Conservation (phyloP, 1,140 invertebrate species). For the Cotesia vestalis region DNA sequence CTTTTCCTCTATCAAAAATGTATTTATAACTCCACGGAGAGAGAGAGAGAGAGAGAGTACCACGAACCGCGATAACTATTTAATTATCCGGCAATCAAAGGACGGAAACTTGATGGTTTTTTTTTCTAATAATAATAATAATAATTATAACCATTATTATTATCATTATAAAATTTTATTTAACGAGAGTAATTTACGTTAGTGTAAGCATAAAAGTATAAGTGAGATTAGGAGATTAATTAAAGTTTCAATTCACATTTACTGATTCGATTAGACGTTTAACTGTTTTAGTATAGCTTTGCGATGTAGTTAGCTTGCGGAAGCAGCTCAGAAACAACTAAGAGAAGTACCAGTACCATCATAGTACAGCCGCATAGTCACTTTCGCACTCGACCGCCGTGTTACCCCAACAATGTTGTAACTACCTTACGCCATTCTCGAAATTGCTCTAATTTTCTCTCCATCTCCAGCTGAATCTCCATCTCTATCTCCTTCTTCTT, state of each 20-base stretch:
- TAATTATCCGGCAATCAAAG: too few relatives aligned
- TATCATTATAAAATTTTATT: too few relatives aligned
- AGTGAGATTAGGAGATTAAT: constrained; percentile 29
- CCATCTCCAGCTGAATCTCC: constrained; percentile 1
- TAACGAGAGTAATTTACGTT: background rate
- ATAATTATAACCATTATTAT: too few relatives aligned
- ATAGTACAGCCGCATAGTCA: constrained; percentile 7
- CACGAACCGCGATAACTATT: too few relatives aligned
- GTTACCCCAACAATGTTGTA: constrained; percentile 50
- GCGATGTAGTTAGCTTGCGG: background rate
- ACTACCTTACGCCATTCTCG: constrained; percentile 49
- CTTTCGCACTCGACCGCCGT: constrained; percentile 22
- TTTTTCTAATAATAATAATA: too few relatives aligned
- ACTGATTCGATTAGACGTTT: constrained; percentile 32
- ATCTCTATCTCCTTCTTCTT: background rate
- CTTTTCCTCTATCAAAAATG: too few relatives aligned
- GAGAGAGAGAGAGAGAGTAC: too few relatives aligned
- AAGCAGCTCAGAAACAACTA: background rate
- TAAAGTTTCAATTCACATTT: constrained; percentile 34
- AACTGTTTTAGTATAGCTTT: too few relatives aligned
- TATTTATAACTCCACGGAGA: too few relatives aligned
- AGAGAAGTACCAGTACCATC: background rate
- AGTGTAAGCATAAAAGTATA: constrained; percentile 1
- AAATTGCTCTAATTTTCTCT: constrained; percentile 47
- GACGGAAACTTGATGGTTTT: too few relatives aligned